A percentile compares a stretch with the other conserved stretches of the same genome.
These are phyloP conservation scores for Taphrorychus bicolor DNA, from an alignment of 2,888 invertebrate species.

Conservation along the genomic window DNA sequence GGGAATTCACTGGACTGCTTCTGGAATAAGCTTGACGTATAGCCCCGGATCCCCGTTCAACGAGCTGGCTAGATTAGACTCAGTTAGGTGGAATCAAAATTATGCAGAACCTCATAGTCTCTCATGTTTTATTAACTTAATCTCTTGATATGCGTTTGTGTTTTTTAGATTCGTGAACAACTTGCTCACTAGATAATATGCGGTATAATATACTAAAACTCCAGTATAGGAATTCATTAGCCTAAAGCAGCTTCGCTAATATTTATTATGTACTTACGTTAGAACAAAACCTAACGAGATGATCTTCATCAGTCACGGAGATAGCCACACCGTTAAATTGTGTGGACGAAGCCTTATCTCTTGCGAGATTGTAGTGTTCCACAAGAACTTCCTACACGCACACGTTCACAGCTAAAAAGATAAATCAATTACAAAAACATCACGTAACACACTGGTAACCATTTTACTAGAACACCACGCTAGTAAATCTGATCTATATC, in stretches of 20 bases:
- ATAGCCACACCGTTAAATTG: slow-evolving; percentile 40
- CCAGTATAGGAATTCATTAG: not conserved
- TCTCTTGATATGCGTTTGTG: too few species aligned
- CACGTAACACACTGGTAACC: slow-evolving; percentile 12
- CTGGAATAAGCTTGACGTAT: slow-evolving; percentile 43
- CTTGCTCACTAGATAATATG: not conserved
- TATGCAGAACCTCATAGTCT: too few species aligned
- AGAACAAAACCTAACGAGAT: slow-evolving; percentile 53
- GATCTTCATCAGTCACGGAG: slow-evolving; percentile 34
- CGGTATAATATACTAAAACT: not conserved
- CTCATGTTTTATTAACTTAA: too few species aligned
- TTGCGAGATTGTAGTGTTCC: not conserved
- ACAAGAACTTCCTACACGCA: not conserved
- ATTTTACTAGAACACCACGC: slow-evolving; percentile 21
- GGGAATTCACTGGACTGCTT: slow-evolving; percentile 41
- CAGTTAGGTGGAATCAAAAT: too few species aligned
- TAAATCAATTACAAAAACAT: slow-evolving; percentile 22
- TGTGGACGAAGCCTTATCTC: slow-evolving; percentile 30
- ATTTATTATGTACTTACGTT: slow-evolving; percentile 61
- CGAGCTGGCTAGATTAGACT: slow-evolving; percentile 14
- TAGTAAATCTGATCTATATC: slow-evolving; percentile 37
- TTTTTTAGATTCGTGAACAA: too few species aligned
- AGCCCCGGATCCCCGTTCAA: slow-evolving; percentile 25
- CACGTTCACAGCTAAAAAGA: not conserved
- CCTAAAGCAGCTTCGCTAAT: slow-evolving; percentile 55